phyloP scores from a whole-genome alignment of 2,888 invertebrate genomes.

The Lepidochitona cinerea region DNA sequence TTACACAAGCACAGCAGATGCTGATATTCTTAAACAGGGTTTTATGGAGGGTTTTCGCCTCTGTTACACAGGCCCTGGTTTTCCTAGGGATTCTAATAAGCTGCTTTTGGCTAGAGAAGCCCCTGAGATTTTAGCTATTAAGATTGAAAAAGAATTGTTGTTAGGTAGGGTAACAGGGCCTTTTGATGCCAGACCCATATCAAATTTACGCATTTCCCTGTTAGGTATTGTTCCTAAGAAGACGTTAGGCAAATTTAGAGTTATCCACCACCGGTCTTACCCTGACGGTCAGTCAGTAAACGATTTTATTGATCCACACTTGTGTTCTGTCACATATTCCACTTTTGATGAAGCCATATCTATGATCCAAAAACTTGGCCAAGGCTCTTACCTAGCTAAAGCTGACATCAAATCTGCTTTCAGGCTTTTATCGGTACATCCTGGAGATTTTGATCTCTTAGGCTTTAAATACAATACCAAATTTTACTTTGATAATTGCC shows the following conservation, averaged over 20 bases:
- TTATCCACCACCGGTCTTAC: constrained; percentile 24
- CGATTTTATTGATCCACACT: constrained; percentile 12
- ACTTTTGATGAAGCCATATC: constrained; percentile 11
- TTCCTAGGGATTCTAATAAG: too few relatives aligned
- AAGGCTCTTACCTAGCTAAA: constrained; percentile 17
- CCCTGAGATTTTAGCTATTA: too few relatives aligned
- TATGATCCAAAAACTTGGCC: constrained; percentile 13
- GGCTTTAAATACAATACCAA: constrained; percentile 18
- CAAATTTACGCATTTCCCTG: constrained; percentile 7
- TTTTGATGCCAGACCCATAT: too few relatives aligned
- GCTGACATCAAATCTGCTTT: constrained; percentile 30
- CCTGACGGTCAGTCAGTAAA: constrained; percentile 20
- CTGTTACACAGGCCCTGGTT: too few relatives aligned
- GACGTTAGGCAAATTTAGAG: constrained; percentile 17
- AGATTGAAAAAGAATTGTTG: too few relatives aligned
- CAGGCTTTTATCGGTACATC: constrained; percentile 21
- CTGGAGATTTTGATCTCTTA: constrained; percentile 25
- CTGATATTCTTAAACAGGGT: too few relatives aligned
- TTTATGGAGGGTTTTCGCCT: too few relatives aligned
- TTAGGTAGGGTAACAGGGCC: too few relatives aligned
- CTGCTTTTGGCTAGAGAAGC: constrained; percentile 7
- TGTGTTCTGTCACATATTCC: constrained; percentile 10
- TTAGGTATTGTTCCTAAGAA: constrained; percentile 24
- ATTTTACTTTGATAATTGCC: constrained; percentile 20
- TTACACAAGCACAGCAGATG: too few relatives aligned